Conservation (phyloP, 2,797 vertebrate genomes). For the Phrynocephalus vlangalii region DNA sequence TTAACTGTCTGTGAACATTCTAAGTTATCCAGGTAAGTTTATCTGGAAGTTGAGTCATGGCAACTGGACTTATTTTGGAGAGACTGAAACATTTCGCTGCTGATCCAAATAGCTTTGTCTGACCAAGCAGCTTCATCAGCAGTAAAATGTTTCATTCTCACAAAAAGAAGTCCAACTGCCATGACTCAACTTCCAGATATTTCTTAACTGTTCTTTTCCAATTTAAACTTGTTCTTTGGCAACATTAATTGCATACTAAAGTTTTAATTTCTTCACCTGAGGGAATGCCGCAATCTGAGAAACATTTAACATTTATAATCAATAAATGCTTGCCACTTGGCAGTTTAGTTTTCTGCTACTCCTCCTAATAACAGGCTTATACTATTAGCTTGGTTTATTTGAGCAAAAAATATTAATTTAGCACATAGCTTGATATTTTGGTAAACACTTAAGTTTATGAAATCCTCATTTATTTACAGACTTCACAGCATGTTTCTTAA, state of each 20-base stretch:
- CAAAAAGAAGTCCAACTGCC: too few species aligned
- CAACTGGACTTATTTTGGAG: too few species aligned
- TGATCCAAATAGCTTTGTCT: too few species aligned
- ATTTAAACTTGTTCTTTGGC: not conserved
- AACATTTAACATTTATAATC: conserved; percentile 28
- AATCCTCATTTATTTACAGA: conserved; percentile 46
- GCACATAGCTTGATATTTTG: conserved; percentile 32
- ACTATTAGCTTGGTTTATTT: conserved; percentile 51
- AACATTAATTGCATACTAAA: not conserved
- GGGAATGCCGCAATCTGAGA: conserved; percentile 14
- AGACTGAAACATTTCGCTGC: too few species aligned
- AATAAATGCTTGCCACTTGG: conserved; percentile 53
- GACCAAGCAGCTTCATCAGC: too few species aligned
- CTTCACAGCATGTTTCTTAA: conserved; percentile 40
- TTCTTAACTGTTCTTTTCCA: not conserved
- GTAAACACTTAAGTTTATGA: conserved; percentile 43
- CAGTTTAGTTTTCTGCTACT: conserved; percentile 61
- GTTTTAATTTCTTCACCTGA: conserved; percentile 38
- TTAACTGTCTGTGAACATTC: too few species aligned
- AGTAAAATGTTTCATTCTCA: too few species aligned
- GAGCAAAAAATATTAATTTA: conserved; percentile 49
- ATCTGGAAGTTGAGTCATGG: too few species aligned
- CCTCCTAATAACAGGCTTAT: conserved; percentile 34
- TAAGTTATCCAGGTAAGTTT: too few species aligned
- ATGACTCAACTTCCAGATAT: too few species aligned